Conservation (phyloP, 2,113 vertebrate genomes). For the Pogonocichla stellata region DNA sequence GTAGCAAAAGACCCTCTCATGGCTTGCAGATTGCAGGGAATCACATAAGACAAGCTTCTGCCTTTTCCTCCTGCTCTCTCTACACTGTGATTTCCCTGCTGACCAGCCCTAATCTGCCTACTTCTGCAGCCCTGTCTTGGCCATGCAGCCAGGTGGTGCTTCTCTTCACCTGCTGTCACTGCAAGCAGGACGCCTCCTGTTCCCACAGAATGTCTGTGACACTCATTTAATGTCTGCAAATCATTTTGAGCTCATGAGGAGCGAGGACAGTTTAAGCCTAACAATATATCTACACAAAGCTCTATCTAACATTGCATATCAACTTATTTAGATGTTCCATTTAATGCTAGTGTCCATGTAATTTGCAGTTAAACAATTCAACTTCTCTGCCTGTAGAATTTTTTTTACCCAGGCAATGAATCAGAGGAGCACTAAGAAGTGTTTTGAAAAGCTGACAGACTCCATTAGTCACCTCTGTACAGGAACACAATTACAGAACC, state of each 20-base stretch:
- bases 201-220: background rate
- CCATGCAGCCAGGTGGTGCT: background rate
- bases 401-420: background rate
- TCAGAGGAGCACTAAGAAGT: background rate
- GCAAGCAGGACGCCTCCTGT: background rate
- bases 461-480: background rate
- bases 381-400: background rate
- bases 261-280: background rate
- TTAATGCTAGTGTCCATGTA: background rate
- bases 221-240: background rate
- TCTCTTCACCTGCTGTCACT: background rate
- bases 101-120: background rate
- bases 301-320: background rate
- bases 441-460: background rate
- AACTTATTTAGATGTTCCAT: background rate
- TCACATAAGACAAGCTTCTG: background rate
- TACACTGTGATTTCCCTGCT: rapidly evolving
- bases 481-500: background rate
- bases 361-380: background rate
- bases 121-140: background rate
- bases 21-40: background rate
- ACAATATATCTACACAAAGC: background rate
- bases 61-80: background rate
- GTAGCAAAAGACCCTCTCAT: background rate
- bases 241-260: background rate